phyloP scores from a whole-genome alignment of 2,888 invertebrate species.

The Hyppa rectilinea region DNA sequence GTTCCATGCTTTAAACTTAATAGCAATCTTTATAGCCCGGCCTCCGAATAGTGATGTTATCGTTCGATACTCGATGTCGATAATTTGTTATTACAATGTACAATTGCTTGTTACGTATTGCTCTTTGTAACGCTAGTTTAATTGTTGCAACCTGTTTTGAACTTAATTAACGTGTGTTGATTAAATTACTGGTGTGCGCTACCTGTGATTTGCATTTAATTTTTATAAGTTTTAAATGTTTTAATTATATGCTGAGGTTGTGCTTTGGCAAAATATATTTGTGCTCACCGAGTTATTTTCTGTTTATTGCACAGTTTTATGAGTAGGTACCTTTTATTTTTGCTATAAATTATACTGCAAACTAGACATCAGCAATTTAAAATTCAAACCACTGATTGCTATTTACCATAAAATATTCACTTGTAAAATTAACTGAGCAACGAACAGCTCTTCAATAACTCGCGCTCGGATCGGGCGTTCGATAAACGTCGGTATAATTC shows the following conservation, averaged over 20 bases:
- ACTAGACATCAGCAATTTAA: conserved; percentile 51
- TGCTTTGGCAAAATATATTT: not conserved
- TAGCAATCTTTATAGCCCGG: conserved; percentile 89
- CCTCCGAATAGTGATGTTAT: conserved; percentile 83
- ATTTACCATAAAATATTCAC: conserved; percentile 65
- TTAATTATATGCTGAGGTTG: conserved; percentile 26
- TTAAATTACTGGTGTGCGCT: conserved; percentile 49
- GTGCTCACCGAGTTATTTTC: not conserved
- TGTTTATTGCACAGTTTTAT: conserved; percentile 10
- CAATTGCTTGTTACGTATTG: conserved; percentile 73
- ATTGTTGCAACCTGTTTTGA: conserved; percentile 53
- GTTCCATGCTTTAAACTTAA: conserved; percentile 86
- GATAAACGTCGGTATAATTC: conserved; percentile 74
- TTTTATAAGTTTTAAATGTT: conserved; percentile 22
- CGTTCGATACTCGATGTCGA: conserved; percentile 81
- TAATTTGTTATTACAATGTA: conserved; percentile 77
- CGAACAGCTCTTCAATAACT: conserved; percentile 62
- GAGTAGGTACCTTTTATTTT: conserved; percentile 32
- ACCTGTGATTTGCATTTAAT: conserved; percentile 36
- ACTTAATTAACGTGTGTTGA: conserved; percentile 49
- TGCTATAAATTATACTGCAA: conserved; percentile 45
- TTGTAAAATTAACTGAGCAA: conserved; percentile 62
- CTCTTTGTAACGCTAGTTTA: conserved; percentile 60
- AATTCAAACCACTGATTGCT: conserved; percentile 56
- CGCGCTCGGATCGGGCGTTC: conserved; percentile 58